A percentile compares a stretch with the other conserved stretches of the same genome.
Conservation (phyloP, 2,888 invertebrate species). For the Andrena flavipes region DNA sequence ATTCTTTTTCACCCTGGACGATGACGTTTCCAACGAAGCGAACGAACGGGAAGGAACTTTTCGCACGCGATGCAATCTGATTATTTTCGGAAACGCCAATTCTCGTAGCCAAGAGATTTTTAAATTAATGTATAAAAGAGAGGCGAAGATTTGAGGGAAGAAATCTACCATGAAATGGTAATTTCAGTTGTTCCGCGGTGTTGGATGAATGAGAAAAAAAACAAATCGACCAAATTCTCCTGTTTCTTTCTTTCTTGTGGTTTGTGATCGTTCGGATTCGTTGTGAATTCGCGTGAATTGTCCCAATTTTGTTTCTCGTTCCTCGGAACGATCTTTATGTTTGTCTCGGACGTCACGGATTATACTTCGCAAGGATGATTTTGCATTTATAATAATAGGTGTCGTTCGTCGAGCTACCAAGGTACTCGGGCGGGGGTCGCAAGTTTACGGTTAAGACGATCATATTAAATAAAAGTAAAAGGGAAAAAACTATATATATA, state of each 20-base stretch:
- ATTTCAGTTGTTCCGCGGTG: conserved; percentile 30
- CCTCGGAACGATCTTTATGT: conserved; percentile 51
- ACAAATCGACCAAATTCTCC: conserved; percentile 33
- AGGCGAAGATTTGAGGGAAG: conserved; percentile 9
- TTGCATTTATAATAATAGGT: conserved; percentile 76
- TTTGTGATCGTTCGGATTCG: neutral
- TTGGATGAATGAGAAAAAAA: neutral
- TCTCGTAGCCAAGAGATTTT: too few relatives aligned
- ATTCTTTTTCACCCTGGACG: too few relatives aligned
- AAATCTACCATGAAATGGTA: conserved; percentile 35
- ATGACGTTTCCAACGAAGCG: too few relatives aligned
- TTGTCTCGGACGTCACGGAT: conserved; percentile 62
- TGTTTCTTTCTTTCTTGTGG: neutral
- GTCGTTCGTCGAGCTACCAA: conserved; percentile 67
- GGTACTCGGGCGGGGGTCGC: conserved; percentile 43
- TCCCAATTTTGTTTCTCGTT: conserved; percentile 40
- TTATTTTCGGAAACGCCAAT: too few relatives aligned
- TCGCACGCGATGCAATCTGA: too few relatives aligned
- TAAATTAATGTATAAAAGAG: conserved; percentile 26
- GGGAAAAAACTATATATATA: conserved; percentile 66
- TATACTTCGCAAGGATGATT: conserved; percentile 61
- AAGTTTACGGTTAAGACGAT: conserved; percentile 60
- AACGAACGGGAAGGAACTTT: too few relatives aligned
- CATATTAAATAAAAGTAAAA: conserved; percentile 56
- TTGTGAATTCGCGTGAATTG: conserved; percentile 56